Conservation (phyloP, 2,888 invertebrate species). For the Girardia tigrina region DNA sequence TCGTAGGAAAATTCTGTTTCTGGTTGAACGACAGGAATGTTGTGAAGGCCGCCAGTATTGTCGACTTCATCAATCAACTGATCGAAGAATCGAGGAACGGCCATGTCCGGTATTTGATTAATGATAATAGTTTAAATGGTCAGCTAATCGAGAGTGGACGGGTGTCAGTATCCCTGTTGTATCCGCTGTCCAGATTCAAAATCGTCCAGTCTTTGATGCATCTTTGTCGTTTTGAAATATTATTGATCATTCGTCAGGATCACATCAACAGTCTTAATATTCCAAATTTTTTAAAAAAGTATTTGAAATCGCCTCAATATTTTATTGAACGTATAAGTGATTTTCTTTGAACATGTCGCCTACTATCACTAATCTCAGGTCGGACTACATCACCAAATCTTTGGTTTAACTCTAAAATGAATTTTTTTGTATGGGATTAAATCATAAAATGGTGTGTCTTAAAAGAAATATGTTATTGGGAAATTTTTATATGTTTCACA, state of each 20-base stretch:
- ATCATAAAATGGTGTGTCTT: conserved; percentile 17
- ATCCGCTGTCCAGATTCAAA: conserved; percentile 11
- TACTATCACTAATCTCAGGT: conserved; percentile 8
- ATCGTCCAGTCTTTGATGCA: neutral
- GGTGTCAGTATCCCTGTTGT: conserved; percentile 1
- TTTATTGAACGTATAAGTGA: neutral
- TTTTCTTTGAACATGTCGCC: neutral
- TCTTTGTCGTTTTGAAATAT: neutral
- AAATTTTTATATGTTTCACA: conserved; percentile 3
- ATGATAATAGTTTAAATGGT: neutral
- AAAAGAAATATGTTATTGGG: neutral
- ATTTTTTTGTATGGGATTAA: conserved; percentile 14
- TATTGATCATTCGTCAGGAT: neutral
- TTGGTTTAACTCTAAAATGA: conserved; percentile 16
- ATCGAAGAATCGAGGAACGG: conserved; percentile 10
- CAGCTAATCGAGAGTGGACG: neutral
- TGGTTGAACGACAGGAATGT: conserved; percentile 13
- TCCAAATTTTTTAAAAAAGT: neutral
- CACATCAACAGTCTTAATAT: neutral
- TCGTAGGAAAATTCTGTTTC: neutral
- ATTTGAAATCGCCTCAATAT: conserved; percentile 4
- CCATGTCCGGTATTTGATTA: neutral
- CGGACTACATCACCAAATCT: conserved; percentile 16
- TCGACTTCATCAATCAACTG: neutral
- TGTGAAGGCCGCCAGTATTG: neutral